Conservation (phyloP, 2,888 invertebrate genomes). For the Anthophora plumipes region DNA sequence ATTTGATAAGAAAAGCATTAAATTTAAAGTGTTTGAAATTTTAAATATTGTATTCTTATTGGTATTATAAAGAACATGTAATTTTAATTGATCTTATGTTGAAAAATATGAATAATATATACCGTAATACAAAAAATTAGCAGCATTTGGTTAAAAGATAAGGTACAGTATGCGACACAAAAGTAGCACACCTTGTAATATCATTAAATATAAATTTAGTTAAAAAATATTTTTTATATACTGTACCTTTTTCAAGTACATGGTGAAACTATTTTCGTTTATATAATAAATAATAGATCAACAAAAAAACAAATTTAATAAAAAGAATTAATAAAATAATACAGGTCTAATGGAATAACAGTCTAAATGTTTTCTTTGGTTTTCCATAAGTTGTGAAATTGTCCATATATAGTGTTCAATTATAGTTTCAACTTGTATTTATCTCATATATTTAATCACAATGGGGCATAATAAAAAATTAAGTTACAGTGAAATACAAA, state of each 20-base stretch:
- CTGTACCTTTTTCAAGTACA: background rate
- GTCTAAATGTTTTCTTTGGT: no score
- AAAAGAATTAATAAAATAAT: no score
- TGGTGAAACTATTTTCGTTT: background rate
- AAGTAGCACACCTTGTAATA: slow-evolving; percentile 16
- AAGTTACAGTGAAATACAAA: no score
- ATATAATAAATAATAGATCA: background rate
- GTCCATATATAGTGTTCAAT: no score
- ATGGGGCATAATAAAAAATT: no score
- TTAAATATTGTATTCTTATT: slow-evolving; percentile 1
- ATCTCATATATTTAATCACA: no score
- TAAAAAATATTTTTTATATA: no score
- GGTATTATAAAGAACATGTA: background rate
- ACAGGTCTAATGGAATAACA: no score
- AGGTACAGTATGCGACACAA: background rate
- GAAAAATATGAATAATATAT: background rate
- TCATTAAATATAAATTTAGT: slow-evolving; percentile 7
- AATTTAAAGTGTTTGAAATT: background rate
- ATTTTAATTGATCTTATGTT: background rate
- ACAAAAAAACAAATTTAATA: no score
- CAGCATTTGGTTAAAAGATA: background rate
- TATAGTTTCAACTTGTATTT: no score
- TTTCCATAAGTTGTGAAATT: no score
- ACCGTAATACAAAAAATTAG: background rate
- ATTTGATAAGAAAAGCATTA: background rate